Conservation (phyloP, 2,113 vertebrate genomes). For the Oenanthe oenanthe region DNA sequence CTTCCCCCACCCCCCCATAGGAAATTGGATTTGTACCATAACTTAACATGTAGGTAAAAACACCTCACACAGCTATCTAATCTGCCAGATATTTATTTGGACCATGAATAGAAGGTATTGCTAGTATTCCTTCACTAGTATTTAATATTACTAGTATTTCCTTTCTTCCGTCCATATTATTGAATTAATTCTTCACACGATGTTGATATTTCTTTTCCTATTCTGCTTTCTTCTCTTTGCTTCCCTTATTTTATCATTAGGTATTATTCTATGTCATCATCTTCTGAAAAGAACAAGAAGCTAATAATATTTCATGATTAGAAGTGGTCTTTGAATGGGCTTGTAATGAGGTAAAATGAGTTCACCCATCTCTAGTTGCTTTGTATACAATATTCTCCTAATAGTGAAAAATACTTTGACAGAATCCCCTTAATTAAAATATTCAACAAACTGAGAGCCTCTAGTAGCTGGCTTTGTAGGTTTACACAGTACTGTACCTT, state of each 20-base stretch:
- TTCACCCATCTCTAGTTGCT: background rate
- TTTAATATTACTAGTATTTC: background rate
- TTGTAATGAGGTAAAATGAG: conserved; percentile 17
- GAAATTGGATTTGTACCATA: background rate
- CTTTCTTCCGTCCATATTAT: background rate
- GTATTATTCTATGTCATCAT: background rate
- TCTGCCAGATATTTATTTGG: background rate
- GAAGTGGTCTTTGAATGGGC: conserved; percentile 24
- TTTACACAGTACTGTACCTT: background rate
- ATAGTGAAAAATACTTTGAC: conserved; percentile 11
- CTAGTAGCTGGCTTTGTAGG: background rate
- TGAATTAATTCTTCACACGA: background rate
- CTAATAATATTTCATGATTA: conserved; percentile 10
- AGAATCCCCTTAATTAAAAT: conserved; percentile 23
- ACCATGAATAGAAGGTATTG: background rate
- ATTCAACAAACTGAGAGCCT: background rate
- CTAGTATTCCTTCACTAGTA: background rate
- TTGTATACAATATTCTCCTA: conserved; percentile 2
- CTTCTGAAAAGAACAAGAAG: conserved; percentile 10
- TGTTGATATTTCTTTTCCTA: background rate
- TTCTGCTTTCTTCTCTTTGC: background rate
- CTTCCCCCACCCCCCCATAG: background rate
- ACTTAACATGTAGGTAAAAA: background rate
- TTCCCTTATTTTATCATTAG: background rate
- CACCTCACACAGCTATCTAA: background rate